These are phyloP conservation scores for Heteractis magnifica DNA, from an alignment of 92 coral and sea anemone species.

Conservation along the genomic window DNA sequence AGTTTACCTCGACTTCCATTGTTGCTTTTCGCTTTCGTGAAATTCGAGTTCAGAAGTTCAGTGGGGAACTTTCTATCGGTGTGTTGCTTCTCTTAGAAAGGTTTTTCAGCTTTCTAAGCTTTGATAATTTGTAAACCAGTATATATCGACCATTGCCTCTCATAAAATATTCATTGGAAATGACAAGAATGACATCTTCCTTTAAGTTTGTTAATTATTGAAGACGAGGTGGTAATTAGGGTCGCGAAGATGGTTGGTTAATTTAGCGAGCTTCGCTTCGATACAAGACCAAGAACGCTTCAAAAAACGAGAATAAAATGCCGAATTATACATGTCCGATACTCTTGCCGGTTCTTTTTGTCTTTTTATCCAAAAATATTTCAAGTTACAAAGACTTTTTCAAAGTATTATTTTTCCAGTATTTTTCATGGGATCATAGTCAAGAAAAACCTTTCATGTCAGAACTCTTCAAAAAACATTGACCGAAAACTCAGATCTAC, in stretches of 20 bases:
- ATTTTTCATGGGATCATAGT: neutral
- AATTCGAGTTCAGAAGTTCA: neutral
- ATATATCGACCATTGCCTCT: neutral
- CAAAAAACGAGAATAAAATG: neutral
- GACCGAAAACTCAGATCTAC: neutral
- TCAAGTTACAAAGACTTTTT: neutral
- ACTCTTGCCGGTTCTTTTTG: neutral
- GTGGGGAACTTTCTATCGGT: neutral
- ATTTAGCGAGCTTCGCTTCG: neutral
- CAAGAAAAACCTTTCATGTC: neutral
- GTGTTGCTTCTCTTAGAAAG: neutral
- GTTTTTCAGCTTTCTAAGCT: neutral
- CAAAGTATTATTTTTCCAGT: neutral
- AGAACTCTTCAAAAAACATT: neutral
- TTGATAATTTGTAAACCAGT: neutral
- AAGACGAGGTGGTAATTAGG: slow-evolving; percentile 17
- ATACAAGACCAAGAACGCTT: neutral
- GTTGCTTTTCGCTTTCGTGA: neutral
- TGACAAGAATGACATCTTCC: neutral
- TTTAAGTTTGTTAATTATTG: slow-evolving; percentile 14
- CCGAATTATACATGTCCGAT: neutral
- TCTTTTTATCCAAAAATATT: neutral
- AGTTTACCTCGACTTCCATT: slow-evolving; percentile 4
- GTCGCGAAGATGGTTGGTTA: slow-evolving; percentile 16
- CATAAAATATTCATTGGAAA: neutral